Evolutionary conservation across 2,888 invertebrate species (phyloP).

Genomic region (Temnothorax unifasciatus): DNA sequence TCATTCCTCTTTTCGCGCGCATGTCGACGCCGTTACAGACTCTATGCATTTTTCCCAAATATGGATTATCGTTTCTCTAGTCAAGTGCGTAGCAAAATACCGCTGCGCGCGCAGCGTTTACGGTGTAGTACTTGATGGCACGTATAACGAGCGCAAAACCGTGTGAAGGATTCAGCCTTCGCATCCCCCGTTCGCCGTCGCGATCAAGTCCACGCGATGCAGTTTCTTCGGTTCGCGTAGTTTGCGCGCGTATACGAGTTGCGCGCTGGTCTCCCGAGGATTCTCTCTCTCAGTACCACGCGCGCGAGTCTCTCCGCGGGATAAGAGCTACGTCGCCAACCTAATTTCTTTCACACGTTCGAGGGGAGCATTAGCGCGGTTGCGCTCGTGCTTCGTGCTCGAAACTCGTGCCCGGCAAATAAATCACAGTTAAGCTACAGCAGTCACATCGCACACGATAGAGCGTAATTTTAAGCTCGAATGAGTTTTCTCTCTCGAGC

Average conservation of each 20-base stretch:
- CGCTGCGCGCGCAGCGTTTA: slow-evolving; percentile 52
- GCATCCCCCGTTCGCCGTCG: slow-evolving; percentile 8
- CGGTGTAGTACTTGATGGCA: slow-evolving; percentile 67
- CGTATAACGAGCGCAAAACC: slow-evolving; percentile 76
- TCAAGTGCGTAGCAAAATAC: slow-evolving; percentile 61
- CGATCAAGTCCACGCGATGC: slow-evolving; percentile 39
- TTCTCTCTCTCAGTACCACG: not conserved
- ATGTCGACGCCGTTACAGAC: slow-evolving; percentile 27
- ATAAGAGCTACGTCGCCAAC: slow-evolving; percentile 29
- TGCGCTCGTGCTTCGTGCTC: slow-evolving; percentile 30
- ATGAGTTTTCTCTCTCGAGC: slow-evolving; percentile 18
- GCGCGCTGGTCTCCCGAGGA: not conserved
- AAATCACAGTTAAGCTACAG: slow-evolving; percentile 29
- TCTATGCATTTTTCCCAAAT: slow-evolving; percentile 36
- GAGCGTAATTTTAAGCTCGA: slow-evolving; percentile 36
- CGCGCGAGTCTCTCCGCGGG: slow-evolving; percentile 3
- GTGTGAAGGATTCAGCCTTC: slow-evolving; percentile 69
- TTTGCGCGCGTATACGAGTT: slow-evolving; percentile 46
- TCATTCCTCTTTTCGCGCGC: slow-evolving; percentile 24
- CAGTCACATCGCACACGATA: not conserved
- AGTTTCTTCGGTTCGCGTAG: slow-evolving; percentile 45
- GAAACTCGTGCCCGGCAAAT: slow-evolving; percentile 32
- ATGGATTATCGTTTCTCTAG: slow-evolving; percentile 53
- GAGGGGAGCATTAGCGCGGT: not conserved
- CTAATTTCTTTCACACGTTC: slow-evolving; percentile 36